Base-by-base conservation (phyloP, 2,113 vertebrate species). In the Stictonetta naevosa region DNA sequence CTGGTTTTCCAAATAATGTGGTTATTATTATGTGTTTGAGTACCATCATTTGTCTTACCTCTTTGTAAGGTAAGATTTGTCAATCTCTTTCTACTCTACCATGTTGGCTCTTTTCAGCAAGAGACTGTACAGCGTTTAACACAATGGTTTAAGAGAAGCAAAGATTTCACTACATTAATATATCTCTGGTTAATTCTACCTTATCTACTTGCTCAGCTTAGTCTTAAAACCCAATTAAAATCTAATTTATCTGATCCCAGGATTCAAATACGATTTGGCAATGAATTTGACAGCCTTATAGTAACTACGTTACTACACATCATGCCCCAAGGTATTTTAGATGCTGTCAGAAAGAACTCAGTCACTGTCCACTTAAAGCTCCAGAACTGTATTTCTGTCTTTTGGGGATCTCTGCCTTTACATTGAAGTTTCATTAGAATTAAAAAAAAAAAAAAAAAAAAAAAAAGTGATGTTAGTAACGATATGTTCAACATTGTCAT, bases 191-290 rank as follows among this genome's bases (percentile, higher is more conserved):
- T 98, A 98, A 98, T 98, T 98, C 96, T 91, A 95, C 97, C 97
- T 97, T 97, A 97, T 98, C 98, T 98, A 92, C 97, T 97, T 97
- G 97, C 97, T 98, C 97, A 95, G 97, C 96, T 98, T 96, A 97
- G 97, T 94, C 97, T 97, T 97, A 98, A 99, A 98, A 98, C 86
- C 85, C 96, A 98, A 99, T 99, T 98, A 99, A 98, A 98, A 97
- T 97, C 96, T 97, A 97, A 98, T 98, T 98, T 98, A 98, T 98
- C 98, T 90, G 89, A 98, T 98, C 96, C 96, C 97, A 97, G 96
- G 94, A 97, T 97, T 90, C 77, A 96, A 97, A 98, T 94, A 94
- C 88, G 88, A 88, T 89, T 96, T 95, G 95, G 93, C 95, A 97
- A 97, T 69, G 95, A 87, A 95, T 96, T 87, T 90, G 95, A 97